Evolutionary conservation across 2,113 vertebrate genomes (phyloP), one percentile per base, ranked within the genome.

Genomic region (Neogobius melanostomus): DNA sequence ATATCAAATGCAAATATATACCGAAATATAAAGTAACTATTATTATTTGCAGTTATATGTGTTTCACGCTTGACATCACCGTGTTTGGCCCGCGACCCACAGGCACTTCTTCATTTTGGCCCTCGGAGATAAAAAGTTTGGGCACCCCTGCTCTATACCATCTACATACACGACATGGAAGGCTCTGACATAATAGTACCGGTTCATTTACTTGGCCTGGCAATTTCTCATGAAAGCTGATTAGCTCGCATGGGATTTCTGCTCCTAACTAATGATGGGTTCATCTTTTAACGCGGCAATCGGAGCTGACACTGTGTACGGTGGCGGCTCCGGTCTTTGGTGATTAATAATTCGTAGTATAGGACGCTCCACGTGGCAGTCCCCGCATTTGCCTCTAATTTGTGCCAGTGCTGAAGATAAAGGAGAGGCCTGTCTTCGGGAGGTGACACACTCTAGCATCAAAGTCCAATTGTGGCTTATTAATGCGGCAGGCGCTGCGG

Each of bases 371-470:
- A 43, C 66, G 79, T 68, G 74, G 10, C 56, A 69, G 64, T 73
- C 76, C 66, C 17, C 51, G 54, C 52, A 69, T 75, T 66, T 73
- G 52, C 69, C 53, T 81, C 82, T 82, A 63, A 68, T 65, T 81
- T 83, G 76, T 60, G 28, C 56, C 76, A 47, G 71, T 57, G 68
- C 68, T 72, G 54, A 68, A 77, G 70, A 76, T 68, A 52, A 54
- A 48, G 68, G 73, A 76, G 52, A 67, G 72, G 74, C 74, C 76
- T 80, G 82, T 85, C 83, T 75, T 71, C 80, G 79, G 81, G 88
- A 86, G 79, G 81, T 85, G 88, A 88, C 90, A 90, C 79, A 84
- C 81, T 87, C 83, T 46, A 75, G 85, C 85, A 89, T 91, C 86
- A 90, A 90, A 91, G 90, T 72, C 60, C 51, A 81, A 82, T 75